These are phyloP conservation scores for Callimorpha dominula DNA, from an alignment of 2,888 invertebrate genomes.

Conservation along the genomic window DNA sequence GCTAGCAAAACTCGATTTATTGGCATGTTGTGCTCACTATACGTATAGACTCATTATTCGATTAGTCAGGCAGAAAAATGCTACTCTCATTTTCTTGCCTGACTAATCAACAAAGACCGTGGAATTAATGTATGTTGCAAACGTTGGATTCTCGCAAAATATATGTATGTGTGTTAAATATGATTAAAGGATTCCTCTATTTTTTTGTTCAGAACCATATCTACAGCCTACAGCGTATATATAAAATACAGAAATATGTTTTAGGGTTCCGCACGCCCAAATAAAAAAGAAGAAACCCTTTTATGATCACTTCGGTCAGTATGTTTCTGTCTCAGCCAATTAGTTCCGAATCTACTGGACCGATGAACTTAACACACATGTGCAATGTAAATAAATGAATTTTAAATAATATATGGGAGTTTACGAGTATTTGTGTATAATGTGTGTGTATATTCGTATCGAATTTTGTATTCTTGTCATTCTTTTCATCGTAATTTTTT, in stretches of 20 bases:
- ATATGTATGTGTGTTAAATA: neutral
- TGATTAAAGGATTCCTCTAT: neutral
- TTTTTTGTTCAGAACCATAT: neutral
- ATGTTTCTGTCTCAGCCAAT: too few relatives aligned
- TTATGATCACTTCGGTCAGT: too few relatives aligned
- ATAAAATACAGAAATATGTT: neutral
- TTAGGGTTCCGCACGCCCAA: too few relatives aligned
- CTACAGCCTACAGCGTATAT: neutral
- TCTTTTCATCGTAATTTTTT: too few relatives aligned
- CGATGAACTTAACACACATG: too few relatives aligned
- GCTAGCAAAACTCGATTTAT: conserved; percentile 71
- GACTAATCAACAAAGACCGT: neutral
- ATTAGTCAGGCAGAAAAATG: conserved; percentile 44
- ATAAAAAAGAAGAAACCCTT: too few relatives aligned
- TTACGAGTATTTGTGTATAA: too few relatives aligned
- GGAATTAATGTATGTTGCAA: neutral
- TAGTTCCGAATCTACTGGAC: too few relatives aligned
- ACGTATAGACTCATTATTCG: conserved; percentile 51
- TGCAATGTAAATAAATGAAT: too few relatives aligned
- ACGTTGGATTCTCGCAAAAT: neutral
- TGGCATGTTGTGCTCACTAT: conserved; percentile 65
- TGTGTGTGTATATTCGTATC: too few relatives aligned
- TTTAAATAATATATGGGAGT: too few relatives aligned
- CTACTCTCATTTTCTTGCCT: conserved; percentile 3
- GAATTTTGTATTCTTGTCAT: too few relatives aligned